These are phyloP conservation scores for Elanus axillaris DNA, from an alignment of 2,113 vertebrate species.

Conservation along the genomic window DNA sequence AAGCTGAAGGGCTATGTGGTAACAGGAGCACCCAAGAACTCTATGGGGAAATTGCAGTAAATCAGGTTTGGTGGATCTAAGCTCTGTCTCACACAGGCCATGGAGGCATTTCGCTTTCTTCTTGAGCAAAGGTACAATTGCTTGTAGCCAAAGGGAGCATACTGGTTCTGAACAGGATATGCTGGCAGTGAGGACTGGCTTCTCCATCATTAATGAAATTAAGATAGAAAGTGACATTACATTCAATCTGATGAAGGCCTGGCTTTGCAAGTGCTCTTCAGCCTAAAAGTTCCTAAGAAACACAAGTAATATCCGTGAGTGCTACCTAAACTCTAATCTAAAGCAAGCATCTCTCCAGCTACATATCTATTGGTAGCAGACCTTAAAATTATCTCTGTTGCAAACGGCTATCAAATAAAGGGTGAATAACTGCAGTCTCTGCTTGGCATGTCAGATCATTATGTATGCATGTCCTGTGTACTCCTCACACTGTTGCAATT, in stretches of 20 bases:
- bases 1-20: not conserved
- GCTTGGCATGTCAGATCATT: not conserved
- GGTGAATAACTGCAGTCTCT: not conserved
- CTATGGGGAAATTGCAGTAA: not conserved
- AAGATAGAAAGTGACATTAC: not conserved
- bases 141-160: not conserved
- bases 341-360: not conserved
- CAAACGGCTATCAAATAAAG: not conserved
- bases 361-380: not conserved
- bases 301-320: not conserved
- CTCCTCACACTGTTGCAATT: not conserved
- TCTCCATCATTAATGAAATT: not conserved
- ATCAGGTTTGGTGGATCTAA: not conserved
- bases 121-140: not conserved
- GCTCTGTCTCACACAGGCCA: not conserved
- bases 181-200: not conserved
- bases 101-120: not conserved
- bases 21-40: not conserved
- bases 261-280: not conserved
- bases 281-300: not conserved
- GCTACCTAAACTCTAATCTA: not conserved
- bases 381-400: not conserved
- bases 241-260: not conserved
- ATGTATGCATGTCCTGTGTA: not conserved
- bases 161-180: not conserved